Conservation (phyloP, 2,113 vertebrate species). For the Pomatostomus ruficeps region DNA sequence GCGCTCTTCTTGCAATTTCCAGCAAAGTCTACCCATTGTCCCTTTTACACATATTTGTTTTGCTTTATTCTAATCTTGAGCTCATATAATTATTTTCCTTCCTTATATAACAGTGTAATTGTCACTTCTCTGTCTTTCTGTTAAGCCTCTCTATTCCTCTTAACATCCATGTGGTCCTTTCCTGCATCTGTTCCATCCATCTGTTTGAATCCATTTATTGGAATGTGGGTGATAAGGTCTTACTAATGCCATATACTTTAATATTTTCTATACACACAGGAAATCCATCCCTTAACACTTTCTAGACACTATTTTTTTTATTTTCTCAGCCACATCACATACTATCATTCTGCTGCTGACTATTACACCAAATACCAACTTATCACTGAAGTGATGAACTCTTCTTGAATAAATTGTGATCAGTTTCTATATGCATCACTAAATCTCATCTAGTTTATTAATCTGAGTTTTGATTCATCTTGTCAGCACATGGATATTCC, state of each 20-base stretch:
- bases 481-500: not conserved
- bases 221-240: not conserved
- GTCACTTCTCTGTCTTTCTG: not conserved
- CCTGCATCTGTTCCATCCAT: not conserved
- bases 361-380: not conserved
- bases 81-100: not conserved
- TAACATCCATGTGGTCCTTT: not conserved
- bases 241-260: not conserved
- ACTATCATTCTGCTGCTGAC: not conserved
- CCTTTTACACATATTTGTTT: not conserved
- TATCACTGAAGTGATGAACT: not conserved
- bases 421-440: not conserved
- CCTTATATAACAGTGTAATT: not conserved
- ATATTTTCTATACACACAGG: not conserved
- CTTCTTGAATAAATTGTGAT: not conserved
- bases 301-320: not conserved
- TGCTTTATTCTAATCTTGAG: not conserved
- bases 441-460: not conserved
- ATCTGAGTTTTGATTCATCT: not conserved
- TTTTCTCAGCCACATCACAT: not conserved
- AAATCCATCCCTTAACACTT: not conserved
- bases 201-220: not conserved
- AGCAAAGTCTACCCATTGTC: not conserved
- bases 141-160: not conserved
- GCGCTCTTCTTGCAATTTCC: not conserved